phyloP scores from a whole-genome alignment of 2,797 vertebrate species.

The Melopsittacus undulatus region DNA sequence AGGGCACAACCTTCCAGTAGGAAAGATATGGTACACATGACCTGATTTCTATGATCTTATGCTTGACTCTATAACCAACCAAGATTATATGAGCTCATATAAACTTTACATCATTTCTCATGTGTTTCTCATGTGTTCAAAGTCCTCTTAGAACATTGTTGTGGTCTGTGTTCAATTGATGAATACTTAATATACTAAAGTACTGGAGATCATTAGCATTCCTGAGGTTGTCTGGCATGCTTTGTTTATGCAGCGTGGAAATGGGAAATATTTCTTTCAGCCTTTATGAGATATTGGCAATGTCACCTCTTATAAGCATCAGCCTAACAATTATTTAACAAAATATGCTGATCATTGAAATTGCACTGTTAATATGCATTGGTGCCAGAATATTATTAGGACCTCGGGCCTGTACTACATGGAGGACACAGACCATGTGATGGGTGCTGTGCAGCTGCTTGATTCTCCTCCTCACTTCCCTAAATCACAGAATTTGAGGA shows the following conservation, averaged over 20 bases:
- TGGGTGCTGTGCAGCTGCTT: not conserved
- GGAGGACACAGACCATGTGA: not conserved
- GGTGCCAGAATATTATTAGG: conserved; percentile 56
- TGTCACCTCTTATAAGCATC: conserved; percentile 68
- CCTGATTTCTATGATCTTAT: conserved; percentile 46
- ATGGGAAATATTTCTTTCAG: conserved; percentile 61
- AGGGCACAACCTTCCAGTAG: conserved; percentile 14
- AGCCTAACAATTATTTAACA: conserved; percentile 65
- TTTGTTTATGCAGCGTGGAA: conserved; percentile 65
- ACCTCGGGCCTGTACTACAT: not conserved
- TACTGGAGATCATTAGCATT: conserved; percentile 74
- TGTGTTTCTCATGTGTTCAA: conserved; percentile 1
- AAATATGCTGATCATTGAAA: conserved; percentile 74
- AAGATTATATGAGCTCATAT: conserved; percentile 59
- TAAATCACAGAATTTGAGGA: not conserved
- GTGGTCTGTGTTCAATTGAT: conserved; percentile 46
- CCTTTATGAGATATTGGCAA: conserved; percentile 62
- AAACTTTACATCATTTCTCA: conserved; percentile 54
- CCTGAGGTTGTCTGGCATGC: conserved; percentile 69
- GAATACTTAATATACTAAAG: conserved; percentile 60
- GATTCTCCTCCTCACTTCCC: not conserved
- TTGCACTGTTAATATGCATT: conserved; percentile 39
- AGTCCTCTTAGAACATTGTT: conserved; percentile 47
- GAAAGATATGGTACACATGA: conserved; percentile 22
- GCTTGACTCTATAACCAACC: conserved; percentile 16